Evolutionary conservation across 1,140 invertebrate species (phyloP).

Genomic region (Mya arenaria): DNA sequence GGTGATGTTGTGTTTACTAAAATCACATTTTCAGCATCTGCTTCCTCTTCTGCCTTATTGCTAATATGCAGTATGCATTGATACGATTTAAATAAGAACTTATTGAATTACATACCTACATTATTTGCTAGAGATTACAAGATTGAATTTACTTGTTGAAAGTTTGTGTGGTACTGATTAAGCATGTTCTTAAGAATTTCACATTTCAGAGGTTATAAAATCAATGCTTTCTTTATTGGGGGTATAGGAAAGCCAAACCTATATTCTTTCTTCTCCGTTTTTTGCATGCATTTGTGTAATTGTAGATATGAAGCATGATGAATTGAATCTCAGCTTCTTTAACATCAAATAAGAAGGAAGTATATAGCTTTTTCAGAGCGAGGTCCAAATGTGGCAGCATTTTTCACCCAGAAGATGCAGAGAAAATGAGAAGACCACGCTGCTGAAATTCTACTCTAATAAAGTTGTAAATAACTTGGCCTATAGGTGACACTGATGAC

Average conservation of each 20-base stretch:
- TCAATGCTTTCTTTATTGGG: conserved; percentile 55
- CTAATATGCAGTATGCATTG: conserved; percentile 51
- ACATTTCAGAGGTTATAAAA: conserved; percentile 51
- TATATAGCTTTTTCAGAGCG: conserved; percentile 1
- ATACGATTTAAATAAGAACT: conserved; percentile 54
- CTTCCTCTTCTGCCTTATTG: conserved; percentile 3
- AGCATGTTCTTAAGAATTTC: conserved; percentile 10
- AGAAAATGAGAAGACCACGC: conserved; percentile 52
- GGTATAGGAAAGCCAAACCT: conserved; percentile 63
- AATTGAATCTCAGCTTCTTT: conserved; percentile 2
- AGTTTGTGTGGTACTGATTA: neutral
- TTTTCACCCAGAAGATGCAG: conserved; percentile 69
- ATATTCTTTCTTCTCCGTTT: conserved; percentile 49
- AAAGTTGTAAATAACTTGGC: conserved; percentile 44
- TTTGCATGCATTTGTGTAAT: conserved; percentile 56
- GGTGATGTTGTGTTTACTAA: neutral
- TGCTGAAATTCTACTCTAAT: conserved; percentile 52
- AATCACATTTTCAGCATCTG: neutral
- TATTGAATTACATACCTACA: neutral
- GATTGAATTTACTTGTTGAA: neutral
- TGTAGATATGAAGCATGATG: conserved; percentile 46
- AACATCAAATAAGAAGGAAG: conserved; percentile 11
- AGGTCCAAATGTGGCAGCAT: conserved; percentile 68
- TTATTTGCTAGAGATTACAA: neutral
- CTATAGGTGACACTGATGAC: conserved; percentile 26